Percentiles rank a stretch among this genome's conserved stretches.
Evolutionary conservation across 2,888 invertebrate genomes (phyloP).

Genomic region (Coecobrya sp.): DNA sequence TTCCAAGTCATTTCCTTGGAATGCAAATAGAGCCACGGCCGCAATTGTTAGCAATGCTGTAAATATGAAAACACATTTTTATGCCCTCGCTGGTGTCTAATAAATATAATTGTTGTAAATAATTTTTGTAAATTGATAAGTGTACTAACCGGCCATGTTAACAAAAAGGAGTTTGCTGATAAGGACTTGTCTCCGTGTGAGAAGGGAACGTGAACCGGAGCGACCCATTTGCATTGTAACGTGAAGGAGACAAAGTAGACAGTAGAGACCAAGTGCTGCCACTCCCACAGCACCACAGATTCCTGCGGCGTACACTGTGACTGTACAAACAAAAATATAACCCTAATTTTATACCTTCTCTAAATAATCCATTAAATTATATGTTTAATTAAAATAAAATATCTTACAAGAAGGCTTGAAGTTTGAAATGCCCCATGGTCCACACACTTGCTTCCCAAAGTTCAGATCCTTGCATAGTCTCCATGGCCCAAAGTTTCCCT

Average conservation of each 20-base stretch:
- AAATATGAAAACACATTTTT: constrained; percentile 13
- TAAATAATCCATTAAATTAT: too few species aligned
- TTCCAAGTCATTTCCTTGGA: constrained; percentile 94
- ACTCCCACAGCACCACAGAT: constrained; percentile 93
- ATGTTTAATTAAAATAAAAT: constrained; percentile 29
- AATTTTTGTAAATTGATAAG: not conserved
- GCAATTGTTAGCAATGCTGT: constrained; percentile 93
- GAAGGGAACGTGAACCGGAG: constrained; percentile 31
- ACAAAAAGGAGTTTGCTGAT: constrained; percentile 94
- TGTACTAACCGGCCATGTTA: constrained; percentile 92
- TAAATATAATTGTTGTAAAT: not conserved
- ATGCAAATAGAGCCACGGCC: constrained; percentile 94
- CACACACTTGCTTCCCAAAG: constrained; percentile 95
- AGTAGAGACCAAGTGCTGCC: constrained; percentile 92
- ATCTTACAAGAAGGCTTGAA: constrained; percentile 92
- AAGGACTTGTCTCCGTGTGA: constrained; percentile 89
- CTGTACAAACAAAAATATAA: constrained; percentile 89
- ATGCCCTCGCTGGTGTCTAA: too few species aligned
- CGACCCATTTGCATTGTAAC: constrained; percentile 94
- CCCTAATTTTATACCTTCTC: too few species aligned
- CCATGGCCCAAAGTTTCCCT: constrained; percentile 96
- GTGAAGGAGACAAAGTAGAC: constrained; percentile 93
- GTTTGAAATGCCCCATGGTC: constrained; percentile 91
- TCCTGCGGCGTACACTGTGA: constrained; percentile 94
- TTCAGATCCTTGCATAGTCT: constrained; percentile 94